Base-by-base conservation (phyloP, 2,888 invertebrate species). In the Drosophila birchii region DNA sequence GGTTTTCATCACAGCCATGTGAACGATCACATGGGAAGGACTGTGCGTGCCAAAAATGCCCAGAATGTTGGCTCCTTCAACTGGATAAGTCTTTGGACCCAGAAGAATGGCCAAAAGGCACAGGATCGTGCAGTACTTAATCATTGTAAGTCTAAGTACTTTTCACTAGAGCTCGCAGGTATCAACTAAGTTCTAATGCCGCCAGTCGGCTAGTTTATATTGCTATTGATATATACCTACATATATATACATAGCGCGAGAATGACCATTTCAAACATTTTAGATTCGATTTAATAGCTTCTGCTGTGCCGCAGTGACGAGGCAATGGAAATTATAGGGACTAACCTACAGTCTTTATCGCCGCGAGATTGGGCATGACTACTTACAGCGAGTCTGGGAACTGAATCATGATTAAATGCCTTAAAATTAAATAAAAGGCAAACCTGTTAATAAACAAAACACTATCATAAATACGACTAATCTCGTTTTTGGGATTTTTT, bases 11-110 rank as follows among this genome's bases (percentile, higher is more conserved):
- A 92, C 68, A 2, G 90, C 80, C 62, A 81, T 85, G 38, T 91
- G 91, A 36, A 92, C 83, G 54, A 91, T 76, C 20, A 91, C 54
- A 76, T 92, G 92, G 0, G 92, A 91, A 8, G 89, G 89, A 6
- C 89, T 86, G 5, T 88, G 84, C 0, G 86, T 78, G 36, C 90
- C 81, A 53, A 90, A 92, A 4, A 92, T 57, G 0, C 88, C 90
- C 20, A 92, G 69, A 20, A 92, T 91, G 11, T 91, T 90, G 20
- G 90, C 86, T 12, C 73, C 44, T 16, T 62, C 41, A 6, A 16
- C 56, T 53, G 41, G 7, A 18, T 11, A 14, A 14, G 56, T 14
- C 9, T 7, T 16, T 16, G n/a, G 36, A 45, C 44, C 34, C 44
- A 60, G 9, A 3, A 84, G 51, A 7, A 66, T 3, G 0, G 67